Evolutionary conservation across 2,113 vertebrate species (phyloP), one percentile per base, ranked within the genome.

Genomic region (Gulo gulo): DNA sequence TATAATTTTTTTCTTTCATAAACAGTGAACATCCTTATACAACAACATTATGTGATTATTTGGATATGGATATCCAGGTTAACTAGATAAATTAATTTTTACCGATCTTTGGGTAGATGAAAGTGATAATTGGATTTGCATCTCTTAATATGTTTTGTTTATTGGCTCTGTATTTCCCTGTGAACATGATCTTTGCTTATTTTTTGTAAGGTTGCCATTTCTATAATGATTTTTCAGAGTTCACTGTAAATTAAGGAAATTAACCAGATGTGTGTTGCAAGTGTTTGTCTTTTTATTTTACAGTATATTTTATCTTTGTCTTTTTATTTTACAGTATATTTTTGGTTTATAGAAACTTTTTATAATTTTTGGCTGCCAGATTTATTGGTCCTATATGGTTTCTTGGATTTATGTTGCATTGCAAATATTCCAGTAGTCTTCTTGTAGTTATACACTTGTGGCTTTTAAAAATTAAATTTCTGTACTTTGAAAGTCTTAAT

Each of bases 401-500:
- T 95, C 31, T 90, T 74, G 5, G 79, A 69, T 80, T 93, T 71
- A 24, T 57, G 13, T 78, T 59, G 15, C 79, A 45, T 29, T 82
- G 26, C 23, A 31, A 76, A 13, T 80, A 76, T 81, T 34, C 34
- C 26, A 39, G 50, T 76, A n/a, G 71, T 65, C 45, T 78, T 89
- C 47, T 69, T 86, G 4, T 91, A 29, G 57, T 91, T 91, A 59
- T 1, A 73, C 31, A 65, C 55, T 69, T 65, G 55, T 92, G 42
- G 26, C 63, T 52, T 92, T 57, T 76, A 67, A 42, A 42, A 39
- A 39, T 73, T 73, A 42, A 39, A 24, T 2, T 42, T 74, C 71
- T 42, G 36, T 74, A 61, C 80, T 79, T 95, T 80, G 52, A 80
- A 95, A 95, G 52, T 96, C 36, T 73, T 96, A 52, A 63, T 82